phyloP scores from a whole-genome alignment of 30 jellyfish, hydroid and myxozoan species.

The Clytia hemisphaerica region DNA sequence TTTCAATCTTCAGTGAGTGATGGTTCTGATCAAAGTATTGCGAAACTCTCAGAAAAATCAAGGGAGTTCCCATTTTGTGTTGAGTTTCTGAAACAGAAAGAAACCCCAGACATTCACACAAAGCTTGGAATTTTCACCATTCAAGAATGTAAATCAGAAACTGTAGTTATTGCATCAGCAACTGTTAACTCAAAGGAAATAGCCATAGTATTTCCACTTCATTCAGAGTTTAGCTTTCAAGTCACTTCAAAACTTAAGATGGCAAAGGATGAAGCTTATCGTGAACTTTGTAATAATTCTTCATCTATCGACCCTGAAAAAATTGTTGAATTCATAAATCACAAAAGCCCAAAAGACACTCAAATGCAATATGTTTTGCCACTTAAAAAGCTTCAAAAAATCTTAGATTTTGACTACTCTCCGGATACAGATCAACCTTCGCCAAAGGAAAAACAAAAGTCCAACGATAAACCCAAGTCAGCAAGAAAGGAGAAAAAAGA shows the following conservation, averaged over 20 bases:
- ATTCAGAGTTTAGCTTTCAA: constrained; percentile 18
- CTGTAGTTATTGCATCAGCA: constrained; percentile 36
- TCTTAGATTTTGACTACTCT: neutral
- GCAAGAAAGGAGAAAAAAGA: too few species aligned
- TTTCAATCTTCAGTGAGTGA: constrained; percentile 32
- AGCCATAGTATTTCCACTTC: constrained; percentile 25
- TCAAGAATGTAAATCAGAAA: constrained; percentile 20
- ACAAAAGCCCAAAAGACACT: neutral
- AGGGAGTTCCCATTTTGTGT: constrained; percentile 24
- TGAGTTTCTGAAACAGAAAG: neutral
- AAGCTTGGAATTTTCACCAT: constrained; percentile 9
- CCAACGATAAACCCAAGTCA: too few species aligned
- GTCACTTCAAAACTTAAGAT: constrained; percentile 27
- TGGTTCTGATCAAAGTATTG: constrained; percentile 23
- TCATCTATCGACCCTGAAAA: constrained; percentile 10
- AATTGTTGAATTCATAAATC: constrained; percentile 10
- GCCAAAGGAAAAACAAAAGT: too few species aligned
- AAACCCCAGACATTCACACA: neutral
- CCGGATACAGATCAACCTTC: too few species aligned
- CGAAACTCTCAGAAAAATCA: constrained; percentile 27
- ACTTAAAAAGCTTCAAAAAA: constrained; percentile 3
- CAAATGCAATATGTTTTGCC: constrained; percentile 1
- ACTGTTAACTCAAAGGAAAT: neutral
- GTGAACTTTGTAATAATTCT: constrained; percentile 11
- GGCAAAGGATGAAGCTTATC: constrained; percentile 18